Percentiles rank a stretch among this genome's conserved stretches.
phyloP scores from a whole-genome alignment of 2,888 invertebrate species.

The Cenopis cana region DNA sequence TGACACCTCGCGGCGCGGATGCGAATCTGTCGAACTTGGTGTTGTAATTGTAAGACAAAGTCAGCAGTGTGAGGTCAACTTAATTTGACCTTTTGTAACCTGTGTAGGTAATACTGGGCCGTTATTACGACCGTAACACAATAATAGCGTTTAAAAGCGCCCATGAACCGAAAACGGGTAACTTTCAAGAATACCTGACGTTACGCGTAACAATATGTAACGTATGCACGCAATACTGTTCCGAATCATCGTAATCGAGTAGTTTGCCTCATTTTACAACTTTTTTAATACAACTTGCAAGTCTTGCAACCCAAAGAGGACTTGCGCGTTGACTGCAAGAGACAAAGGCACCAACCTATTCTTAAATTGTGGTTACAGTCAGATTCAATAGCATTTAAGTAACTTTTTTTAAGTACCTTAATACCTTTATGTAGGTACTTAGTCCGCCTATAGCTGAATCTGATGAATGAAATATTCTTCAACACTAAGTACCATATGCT shows the following conservation, averaged over 20 bases:
- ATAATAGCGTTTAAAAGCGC: constrained; percentile 46
- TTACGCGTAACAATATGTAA: constrained; percentile 60
- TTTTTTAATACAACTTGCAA: background rate
- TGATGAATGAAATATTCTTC: constrained; percentile 20
- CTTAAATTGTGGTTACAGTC: too few species aligned
- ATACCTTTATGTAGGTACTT: too few species aligned
- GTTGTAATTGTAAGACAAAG: too few species aligned
- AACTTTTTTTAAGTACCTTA: too few species aligned
- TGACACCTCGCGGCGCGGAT: too few species aligned
- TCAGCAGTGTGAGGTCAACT: background rate
- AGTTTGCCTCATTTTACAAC: background rate
- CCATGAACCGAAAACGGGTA: constrained; percentile 53
- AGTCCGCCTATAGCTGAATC: constrained; percentile 14
- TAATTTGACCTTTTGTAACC: constrained; percentile 18
- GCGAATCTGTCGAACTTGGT: too few species aligned
- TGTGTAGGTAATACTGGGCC: constrained; percentile 46
- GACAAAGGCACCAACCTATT: too few species aligned
- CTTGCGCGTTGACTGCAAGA: background rate
- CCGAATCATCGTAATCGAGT: background rate
- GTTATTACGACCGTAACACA: constrained; percentile 54
- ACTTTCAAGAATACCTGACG: constrained; percentile 68
- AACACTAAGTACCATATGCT: constrained; percentile 3
- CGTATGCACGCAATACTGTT: constrained; percentile 51
- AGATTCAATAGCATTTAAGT: too few species aligned
- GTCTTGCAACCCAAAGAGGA: too few species aligned